phyloP scores from a whole-genome alignment of 2,888 invertebrate species.

The Erebia palarica region DNA sequence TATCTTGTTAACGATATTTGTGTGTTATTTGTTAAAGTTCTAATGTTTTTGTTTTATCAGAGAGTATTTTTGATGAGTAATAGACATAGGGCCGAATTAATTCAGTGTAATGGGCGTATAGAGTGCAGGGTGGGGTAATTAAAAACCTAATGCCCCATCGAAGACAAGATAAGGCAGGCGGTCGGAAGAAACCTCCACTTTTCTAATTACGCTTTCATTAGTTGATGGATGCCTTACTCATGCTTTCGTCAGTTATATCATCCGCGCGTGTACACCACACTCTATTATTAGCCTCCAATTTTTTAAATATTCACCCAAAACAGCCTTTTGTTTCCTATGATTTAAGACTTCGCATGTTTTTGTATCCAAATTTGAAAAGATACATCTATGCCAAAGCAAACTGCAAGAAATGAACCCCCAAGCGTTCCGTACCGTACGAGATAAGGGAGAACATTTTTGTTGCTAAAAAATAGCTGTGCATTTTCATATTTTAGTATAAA shows the following conservation, averaged over 20 bases:
- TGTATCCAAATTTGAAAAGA: slow-evolving; percentile 30
- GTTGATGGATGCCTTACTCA: slow-evolving; percentile 69
- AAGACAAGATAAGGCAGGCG: slow-evolving; percentile 78
- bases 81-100: slow-evolving; percentile 25
- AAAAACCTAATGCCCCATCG: slow-evolving; percentile 75
- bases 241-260: slow-evolving; percentile 41
- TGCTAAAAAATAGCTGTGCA: slow-evolving; percentile 37
- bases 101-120: slow-evolving; percentile 34
- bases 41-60: slow-evolving; percentile 5
- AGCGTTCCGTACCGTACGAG: slow-evolving; percentile 38
- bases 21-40: background rate
- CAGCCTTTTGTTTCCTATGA: slow-evolving; percentile 13
- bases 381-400: slow-evolving; percentile 36
- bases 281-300: slow-evolving; percentile 21
- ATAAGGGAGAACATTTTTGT: slow-evolving; percentile 38
- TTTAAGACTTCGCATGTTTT: slow-evolving; percentile 31
- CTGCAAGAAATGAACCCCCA: slow-evolving; percentile 35
- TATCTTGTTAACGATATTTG: too few species aligned
- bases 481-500: slow-evolving; percentile 39
- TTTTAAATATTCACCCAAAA: slow-evolving; percentile 24
- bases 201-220: slow-evolving; percentile 81
- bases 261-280: slow-evolving; percentile 9
- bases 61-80: slow-evolving; percentile 20
- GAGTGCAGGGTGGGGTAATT: slow-evolving; percentile 66
- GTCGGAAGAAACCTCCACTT: slow-evolving; percentile 79